Evolutionary conservation across 1,140 invertebrate species (phyloP), one percentile per base, ranked within the genome.

Genomic region (Condylostylus longicornis): DNA sequence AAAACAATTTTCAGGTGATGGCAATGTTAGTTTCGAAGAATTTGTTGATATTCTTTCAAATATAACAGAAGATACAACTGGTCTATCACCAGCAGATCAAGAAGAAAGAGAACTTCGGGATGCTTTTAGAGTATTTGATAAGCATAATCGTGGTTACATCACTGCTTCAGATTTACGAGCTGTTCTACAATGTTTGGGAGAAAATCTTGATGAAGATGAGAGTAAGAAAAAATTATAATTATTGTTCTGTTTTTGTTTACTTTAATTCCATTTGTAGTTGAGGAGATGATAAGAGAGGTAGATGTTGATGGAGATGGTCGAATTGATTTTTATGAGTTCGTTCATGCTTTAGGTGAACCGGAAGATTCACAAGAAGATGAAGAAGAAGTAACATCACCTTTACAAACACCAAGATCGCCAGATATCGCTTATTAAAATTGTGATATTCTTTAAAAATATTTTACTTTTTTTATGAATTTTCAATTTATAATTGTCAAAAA

Each of bases 251-350:
- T 5, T 27, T 20, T 15, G 27, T 44, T 46, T 44, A 43, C 40
- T 47, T 18, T 39, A 10, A 7, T 9, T 10, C 50, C 43, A 49
- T 44, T 71, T 77, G 28, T 65, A 86, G 83, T 89, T 58, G 83
- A 89, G 62, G 83, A 87, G 51, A 89, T 89, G 84, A 89, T 88
- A 48, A 83, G 85, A 58, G 84, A 88, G 66, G 84, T 88, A 5
- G 84, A 89, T 57, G 82, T 86, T 10, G 82, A 89, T 54, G 83
- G 84, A 4, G 84, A 88, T 55, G 84, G 84, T 6, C 68, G 82
- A 45, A 88, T 89, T 44, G 82, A 89, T 63, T 89, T 88, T 62
- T 78, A 86, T 48, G 84, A 87, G 69, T 89, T 87, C 60, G 83
- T 80, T 1, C 74, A 81, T 49, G 83, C 82, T 4, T 64, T 88